Evolutionary conservation across 2,797 vertebrate species (phyloP).

Genomic region (Epinephelus coioides): DNA sequence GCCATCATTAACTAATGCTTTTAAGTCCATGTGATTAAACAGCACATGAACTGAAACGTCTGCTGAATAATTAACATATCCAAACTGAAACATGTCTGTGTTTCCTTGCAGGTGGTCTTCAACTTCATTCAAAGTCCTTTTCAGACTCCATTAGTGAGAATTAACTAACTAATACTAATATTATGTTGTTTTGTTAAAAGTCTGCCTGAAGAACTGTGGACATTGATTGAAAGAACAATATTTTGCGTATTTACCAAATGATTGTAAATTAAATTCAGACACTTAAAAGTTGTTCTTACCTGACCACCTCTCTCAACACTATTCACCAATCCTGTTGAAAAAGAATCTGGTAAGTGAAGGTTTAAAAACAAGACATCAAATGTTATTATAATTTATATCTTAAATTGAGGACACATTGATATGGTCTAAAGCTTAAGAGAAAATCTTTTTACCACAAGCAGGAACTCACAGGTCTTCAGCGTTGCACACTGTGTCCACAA

Average conservation of each 20-base stretch:
- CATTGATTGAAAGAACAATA: not conserved
- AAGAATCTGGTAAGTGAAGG: too few species aligned
- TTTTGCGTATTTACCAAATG: not conserved
- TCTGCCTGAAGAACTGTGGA: not conserved
- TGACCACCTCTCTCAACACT: not conserved
- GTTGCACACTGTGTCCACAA: not conserved
- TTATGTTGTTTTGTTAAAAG: not conserved
- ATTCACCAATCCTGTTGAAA: constrained; percentile 9
- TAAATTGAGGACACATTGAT: not conserved
- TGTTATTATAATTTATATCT: not conserved
- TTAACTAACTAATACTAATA: not conserved
- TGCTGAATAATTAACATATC: too few species aligned
- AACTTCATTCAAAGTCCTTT: not conserved
- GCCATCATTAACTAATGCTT: too few species aligned
- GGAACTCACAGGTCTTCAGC: not conserved
- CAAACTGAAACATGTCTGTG: too few species aligned
- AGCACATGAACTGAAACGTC: too few species aligned
- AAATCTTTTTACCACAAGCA: not conserved
- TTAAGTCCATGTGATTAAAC: too few species aligned
- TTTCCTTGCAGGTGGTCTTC: not conserved
- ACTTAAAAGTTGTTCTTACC: not conserved
- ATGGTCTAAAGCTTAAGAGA: not conserved
- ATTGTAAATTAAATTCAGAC: not conserved
- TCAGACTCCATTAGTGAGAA: not conserved
- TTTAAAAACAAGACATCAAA: not conserved